Percentiles rank a stretch among this genome's conserved stretches.
Evolutionary conservation across 2,797 vertebrate species (phyloP).

Genomic region (Crypturellus tataupa): DNA sequence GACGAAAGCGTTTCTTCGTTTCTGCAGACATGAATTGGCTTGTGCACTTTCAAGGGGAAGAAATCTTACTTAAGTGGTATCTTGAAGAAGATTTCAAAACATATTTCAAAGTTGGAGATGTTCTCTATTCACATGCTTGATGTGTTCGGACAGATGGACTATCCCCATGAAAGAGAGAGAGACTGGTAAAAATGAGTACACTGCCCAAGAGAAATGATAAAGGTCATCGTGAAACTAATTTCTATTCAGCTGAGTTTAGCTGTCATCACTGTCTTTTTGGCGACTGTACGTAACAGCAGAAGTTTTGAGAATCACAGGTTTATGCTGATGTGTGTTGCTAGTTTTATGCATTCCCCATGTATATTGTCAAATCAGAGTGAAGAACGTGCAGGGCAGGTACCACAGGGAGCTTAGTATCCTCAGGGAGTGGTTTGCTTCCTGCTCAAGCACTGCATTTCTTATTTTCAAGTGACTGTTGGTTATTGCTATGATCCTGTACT

Average conservation of each 20-base stretch:
- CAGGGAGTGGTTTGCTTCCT: neutral
- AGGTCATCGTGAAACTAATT: neutral
- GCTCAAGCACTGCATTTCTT: neutral
- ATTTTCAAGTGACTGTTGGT: neutral
- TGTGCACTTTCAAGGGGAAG: neutral
- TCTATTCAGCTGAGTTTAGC: neutral
- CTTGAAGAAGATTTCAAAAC: neutral
- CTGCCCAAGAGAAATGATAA: neutral
- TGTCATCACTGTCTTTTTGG: neutral
- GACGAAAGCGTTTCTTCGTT: neutral
- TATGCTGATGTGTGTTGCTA: neutral
- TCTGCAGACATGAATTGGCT: neutral
- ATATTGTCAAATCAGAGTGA: neutral
- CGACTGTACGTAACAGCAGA: neutral
- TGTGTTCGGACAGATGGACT: neutral
- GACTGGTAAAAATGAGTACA: neutral
- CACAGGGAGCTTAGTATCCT: neutral
- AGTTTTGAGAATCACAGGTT: rapidly evolving
- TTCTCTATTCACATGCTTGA: neutral
- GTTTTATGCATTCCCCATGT: neutral
- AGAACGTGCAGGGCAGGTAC: neutral
- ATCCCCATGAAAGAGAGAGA: neutral
- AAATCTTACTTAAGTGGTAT: neutral
- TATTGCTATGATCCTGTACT: neutral
- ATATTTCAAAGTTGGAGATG: neutral